phyloP scores from a whole-genome alignment of 2,888 invertebrate genomes.

The Drosophila nr. medialis region DNA sequence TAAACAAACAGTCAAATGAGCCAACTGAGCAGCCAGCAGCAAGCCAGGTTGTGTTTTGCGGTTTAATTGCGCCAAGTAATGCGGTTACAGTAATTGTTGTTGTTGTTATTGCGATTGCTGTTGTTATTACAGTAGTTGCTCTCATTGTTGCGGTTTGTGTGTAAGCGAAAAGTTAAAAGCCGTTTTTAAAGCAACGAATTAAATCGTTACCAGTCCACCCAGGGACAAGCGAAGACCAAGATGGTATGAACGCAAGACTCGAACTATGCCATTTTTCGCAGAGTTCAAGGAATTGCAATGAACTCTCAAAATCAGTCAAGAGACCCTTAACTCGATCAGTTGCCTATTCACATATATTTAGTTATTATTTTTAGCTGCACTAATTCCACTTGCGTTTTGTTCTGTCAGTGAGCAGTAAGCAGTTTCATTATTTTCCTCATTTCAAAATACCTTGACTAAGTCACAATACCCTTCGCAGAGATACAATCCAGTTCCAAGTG shows the following conservation, averaged over 20 bases:
- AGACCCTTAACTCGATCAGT: not conserved
- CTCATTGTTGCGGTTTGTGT: constrained; percentile 73
- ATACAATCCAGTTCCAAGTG: constrained; percentile 24
- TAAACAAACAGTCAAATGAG: constrained; percentile 33
- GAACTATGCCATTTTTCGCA: not conserved
- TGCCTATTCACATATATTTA: not conserved
- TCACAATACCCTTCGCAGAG: constrained; percentile 32
- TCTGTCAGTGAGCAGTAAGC: not conserved
- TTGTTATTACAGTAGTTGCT: constrained; percentile 46
- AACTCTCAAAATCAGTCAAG: constrained; percentile 12
- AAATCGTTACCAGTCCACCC: constrained; percentile 59
- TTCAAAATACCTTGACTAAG: constrained; percentile 13
- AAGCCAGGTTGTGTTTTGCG: constrained; percentile 56
- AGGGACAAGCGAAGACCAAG: constrained; percentile 12
- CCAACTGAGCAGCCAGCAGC: constrained; percentile 15
- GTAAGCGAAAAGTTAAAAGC: constrained; percentile 68
- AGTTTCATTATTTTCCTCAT: not conserved
- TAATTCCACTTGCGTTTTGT: not conserved
- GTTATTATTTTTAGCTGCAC: not conserved
- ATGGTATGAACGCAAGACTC: constrained; percentile 2
- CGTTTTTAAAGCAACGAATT: constrained; percentile 63
- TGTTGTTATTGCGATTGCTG: constrained; percentile 25
- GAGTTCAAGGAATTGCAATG: constrained; percentile 42
- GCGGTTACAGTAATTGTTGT: constrained; percentile 57
- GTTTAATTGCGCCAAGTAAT: constrained; percentile 78